Evolutionary conservation across 2,888 invertebrate genomes (phyloP), one percentile per base, ranked within the genome.

Genomic region (Oligia strigilis): DNA sequence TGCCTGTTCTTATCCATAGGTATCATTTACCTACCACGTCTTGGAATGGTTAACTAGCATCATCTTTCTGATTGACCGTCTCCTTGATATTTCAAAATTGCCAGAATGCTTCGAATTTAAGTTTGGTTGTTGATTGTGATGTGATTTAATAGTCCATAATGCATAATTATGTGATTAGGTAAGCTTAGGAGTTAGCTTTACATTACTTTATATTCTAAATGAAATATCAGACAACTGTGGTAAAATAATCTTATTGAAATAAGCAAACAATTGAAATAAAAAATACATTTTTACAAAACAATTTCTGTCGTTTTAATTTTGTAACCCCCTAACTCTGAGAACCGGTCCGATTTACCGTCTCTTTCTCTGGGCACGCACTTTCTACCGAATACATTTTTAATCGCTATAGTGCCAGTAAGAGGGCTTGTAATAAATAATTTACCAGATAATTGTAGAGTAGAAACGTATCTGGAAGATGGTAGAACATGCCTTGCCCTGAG

Each of bases 121-220:
- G 55, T 55, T 17, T 60, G 1, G 29, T n/a, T 58, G 43, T 73
- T 29, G 29, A 29, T 29, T 29, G 29, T 29, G 29, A 43, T 55
- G 5, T 23, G 17, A 11, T 60, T 72, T 13, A n/a, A 13, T 23
- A 36, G n/a, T 11, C n/a, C n/a, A 17, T 69, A 49, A 4, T 49
- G 8, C 13, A 19, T 46, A 29, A n/a, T n/a, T 3, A 29, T 29
- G 11, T 36, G 13, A 23, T 1, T 62, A 6, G 40, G 4, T 43
- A 70, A 4, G 8, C 4, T 36, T 49, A 40, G 17, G 9, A 62
- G 23, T n/a, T 8, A n/a, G 64, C 73, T 49, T 65, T 29, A 58
- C 4, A 72, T 55, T 19, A 81, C 46, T 65, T 19, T 29, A 77
- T 17, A 19, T 43, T 64, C 46, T 49, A n/a, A 80, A 64, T 58